phyloP scores from a whole-genome alignment of 35 echinoderm and acorn worm species.

The Apostichopus californicus region DNA sequence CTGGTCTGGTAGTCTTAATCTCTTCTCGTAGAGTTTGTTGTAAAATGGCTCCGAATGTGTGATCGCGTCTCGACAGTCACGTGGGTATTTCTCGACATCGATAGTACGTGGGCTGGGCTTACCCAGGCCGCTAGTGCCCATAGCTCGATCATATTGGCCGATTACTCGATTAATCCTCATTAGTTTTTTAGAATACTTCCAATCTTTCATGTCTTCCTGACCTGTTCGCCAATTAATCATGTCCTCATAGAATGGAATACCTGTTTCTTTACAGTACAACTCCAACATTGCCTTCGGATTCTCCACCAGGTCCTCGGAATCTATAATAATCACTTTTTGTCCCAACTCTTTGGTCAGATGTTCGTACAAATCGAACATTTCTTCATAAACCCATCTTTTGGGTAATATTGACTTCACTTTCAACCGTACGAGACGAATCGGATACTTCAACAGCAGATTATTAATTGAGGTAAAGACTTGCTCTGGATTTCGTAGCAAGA shows the following conservation, averaged over 20 bases:
- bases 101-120: slow-evolving; percentile 1
- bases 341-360: slow-evolving; percentile 72
- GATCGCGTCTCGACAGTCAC: slow-evolving; percentile 42
- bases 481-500: no score
- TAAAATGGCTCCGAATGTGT: slow-evolving; percentile 32
- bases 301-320: slow-evolving; percentile 79
- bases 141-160: slow-evolving; percentile 45
- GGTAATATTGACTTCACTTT: no score
- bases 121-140: slow-evolving; percentile 28
- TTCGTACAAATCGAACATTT: slow-evolving; percentile 68
- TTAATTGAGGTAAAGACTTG: no score
- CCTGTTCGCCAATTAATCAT: slow-evolving; percentile 48
- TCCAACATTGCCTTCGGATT: slow-evolving; percentile 61
- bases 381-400: no score
- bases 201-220: slow-evolving; percentile 33
- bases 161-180: slow-evolving; percentile 16
- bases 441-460: no score
- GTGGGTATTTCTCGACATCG: slow-evolving; percentile 4
- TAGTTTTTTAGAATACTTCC: slow-evolving; percentile 50
- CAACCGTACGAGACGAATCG: no score
- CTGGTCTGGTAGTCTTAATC: not conserved
- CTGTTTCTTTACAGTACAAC: slow-evolving; percentile 74
- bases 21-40: slow-evolving; percentile 33
- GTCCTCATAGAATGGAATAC: slow-evolving; percentile 58
- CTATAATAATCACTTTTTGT: slow-evolving; percentile 81